phyloP scores from a whole-genome alignment of 2,113 vertebrate genomes.

The Platycercus adscitus region DNA sequence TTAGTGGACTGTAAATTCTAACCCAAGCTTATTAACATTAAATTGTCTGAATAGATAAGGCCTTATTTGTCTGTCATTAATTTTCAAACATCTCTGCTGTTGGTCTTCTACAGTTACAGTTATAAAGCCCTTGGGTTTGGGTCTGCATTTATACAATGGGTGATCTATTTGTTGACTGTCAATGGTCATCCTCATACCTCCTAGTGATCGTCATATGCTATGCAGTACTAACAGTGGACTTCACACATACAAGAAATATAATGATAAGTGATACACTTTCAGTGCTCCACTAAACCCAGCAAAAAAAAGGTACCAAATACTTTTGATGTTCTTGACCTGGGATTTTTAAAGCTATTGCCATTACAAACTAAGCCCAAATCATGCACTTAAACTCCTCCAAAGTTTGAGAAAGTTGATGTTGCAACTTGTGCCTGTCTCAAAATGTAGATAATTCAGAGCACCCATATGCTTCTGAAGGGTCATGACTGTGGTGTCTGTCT shows the following conservation, averaged over 20 bases:
- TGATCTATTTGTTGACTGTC: neutral
- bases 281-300: neutral
- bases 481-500: neutral
- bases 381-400: neutral
- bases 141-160: neutral
- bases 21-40: constrained; percentile 48
- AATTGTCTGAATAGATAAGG: constrained; percentile 34
- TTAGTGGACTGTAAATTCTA: constrained; percentile 59
- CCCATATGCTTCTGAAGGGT: neutral
- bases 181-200: neutral
- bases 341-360: neutral
- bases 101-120: neutral
- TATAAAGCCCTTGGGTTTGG: neutral
- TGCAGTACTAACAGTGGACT: rapidly evolving
- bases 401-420: neutral
- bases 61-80: constrained; percentile 33
- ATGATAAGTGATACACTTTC: neutral
- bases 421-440: neutral
- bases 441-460: neutral
- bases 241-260: neutral
- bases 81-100: neutral
- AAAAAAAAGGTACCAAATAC: neutral
- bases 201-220: neutral
- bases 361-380: neutral
- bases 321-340: neutral